Evolutionary conservation across 2,113 vertebrate genomes (phyloP).

Genomic region (Fulmarus glacialis): DNA sequence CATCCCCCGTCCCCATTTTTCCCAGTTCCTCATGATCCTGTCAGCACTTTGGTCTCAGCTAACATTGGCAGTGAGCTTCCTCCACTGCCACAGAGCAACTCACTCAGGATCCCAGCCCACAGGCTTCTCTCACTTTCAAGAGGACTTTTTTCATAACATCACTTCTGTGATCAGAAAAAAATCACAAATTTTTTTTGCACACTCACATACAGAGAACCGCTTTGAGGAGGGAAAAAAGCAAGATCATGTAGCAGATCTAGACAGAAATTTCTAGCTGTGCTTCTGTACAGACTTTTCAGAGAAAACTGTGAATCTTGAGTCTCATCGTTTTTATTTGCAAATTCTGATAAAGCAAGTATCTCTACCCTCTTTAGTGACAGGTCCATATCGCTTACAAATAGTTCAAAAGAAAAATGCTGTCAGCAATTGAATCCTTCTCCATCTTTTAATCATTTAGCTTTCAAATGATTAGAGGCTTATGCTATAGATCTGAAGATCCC

Average conservation of each 20-base stretch:
- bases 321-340: not conserved
- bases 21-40: not conserved
- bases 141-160: not conserved
- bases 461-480: not conserved
- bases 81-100: not conserved
- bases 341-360: not conserved
- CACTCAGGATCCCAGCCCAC: not conserved
- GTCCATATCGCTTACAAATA: not conserved
- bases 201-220: not conserved
- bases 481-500: not conserved
- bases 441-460: not conserved
- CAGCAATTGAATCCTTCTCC: not conserved
- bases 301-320: not conserved
- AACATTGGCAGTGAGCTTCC: not conserved
- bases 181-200: not conserved
- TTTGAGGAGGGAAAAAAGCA: accelerated
- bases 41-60: not conserved
- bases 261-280: not conserved
- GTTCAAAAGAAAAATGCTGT: not conserved
- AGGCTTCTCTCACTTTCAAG: not conserved
- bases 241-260: not conserved
- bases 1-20: no score
- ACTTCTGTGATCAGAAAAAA: not conserved
- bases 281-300: not conserved
- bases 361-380: not conserved